Evolutionary conservation across 2,888 invertebrate species (phyloP), one percentile per base, ranked within the genome.

Genomic region (Polyommatus icarus): DNA sequence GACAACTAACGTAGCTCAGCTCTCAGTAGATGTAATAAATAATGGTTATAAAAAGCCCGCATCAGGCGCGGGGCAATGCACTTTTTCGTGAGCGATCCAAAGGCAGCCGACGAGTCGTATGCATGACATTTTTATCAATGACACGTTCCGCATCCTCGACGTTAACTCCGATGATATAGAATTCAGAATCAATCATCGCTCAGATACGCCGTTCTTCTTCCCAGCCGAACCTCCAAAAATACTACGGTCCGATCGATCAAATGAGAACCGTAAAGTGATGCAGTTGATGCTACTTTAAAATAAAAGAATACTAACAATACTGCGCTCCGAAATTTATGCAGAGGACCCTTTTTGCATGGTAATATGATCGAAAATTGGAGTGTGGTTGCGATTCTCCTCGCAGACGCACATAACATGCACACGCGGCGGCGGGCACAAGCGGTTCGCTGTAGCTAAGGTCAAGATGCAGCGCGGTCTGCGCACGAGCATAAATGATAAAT

Each of bases 1-100:
- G 93, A 84, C 86, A 88, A 89, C 90, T 92, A 91, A 93, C 88
- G 83, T 89, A 87, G 86, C 86, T 82, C 85, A 87, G 89, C 91
- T 90, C 86, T 82, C 85, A 87, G 89, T 92, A 91, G 90, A 89
- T 85, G 67, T 67, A 67, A 84, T 85, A 84, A 86, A 87, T 88
- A 86, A 87, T 83, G 84, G 82, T 84, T 83, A 85, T 84, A 86
- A 89, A 87, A 87, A 88, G 85, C 83, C 86, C 83, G 80, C 83
- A 83, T 83, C 84, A 83, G 85, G 80, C 79, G 79, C 86, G 84
- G 92, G 93, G 90, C 93, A 93, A 90, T 92, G 93, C 88, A 90
- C 94, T 88, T 90, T 88, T 90, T 91, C 87, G 90, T 90, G 87
- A 82, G 83, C 88, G 89, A 89, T 88, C 89, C 87, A 87, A 85